These are phyloP conservation scores for Drosophila busckii DNA, from an alignment of 1,140 invertebrate genomes.

Conservation along the genomic window DNA sequence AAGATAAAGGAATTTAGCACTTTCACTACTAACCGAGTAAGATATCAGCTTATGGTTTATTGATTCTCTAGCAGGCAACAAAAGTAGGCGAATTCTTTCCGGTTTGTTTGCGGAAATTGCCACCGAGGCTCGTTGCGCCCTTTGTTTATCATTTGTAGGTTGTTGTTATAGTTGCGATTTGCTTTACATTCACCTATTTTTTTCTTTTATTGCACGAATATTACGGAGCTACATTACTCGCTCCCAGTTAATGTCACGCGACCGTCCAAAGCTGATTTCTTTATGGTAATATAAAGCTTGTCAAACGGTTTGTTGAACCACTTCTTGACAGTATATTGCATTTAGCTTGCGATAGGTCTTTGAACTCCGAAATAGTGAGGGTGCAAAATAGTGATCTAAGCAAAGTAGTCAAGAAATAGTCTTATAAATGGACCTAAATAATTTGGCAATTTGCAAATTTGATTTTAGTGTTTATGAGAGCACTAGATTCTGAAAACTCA, in stretches of 20 bases:
- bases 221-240: constrained; percentile 16
- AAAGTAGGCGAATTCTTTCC: constrained; percentile 5
- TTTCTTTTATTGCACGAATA: constrained; percentile 36
- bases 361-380: constrained; percentile 47
- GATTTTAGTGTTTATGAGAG: too few species aligned
- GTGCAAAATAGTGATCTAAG: constrained; percentile 27
- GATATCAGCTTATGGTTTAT: constrained; percentile 40
- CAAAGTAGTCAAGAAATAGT: too few species aligned
- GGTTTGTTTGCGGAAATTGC: constrained; percentile 49
- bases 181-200: constrained; percentile 46
- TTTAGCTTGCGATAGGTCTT: constrained; percentile 53
- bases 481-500: too few species aligned
- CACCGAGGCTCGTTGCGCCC: not conserved
- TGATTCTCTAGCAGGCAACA: constrained; percentile 42
- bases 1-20: not conserved
- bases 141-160: constrained; percentile 75
- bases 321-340: constrained; percentile 38
- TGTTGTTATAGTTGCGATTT: constrained; percentile 77
- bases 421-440: too few species aligned
- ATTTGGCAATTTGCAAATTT: too few species aligned
- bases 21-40: constrained; percentile 1
- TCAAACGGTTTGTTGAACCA: constrained; percentile 67
- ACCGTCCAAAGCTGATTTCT: constrained; percentile 51
- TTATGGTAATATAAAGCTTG: constrained; percentile 41
- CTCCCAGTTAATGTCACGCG: constrained; percentile 26